Evolutionary conservation across 2,888 invertebrate genomes (phyloP), one percentile per base, ranked within the genome.

Genomic region (Epinotia bilunana): DNA sequence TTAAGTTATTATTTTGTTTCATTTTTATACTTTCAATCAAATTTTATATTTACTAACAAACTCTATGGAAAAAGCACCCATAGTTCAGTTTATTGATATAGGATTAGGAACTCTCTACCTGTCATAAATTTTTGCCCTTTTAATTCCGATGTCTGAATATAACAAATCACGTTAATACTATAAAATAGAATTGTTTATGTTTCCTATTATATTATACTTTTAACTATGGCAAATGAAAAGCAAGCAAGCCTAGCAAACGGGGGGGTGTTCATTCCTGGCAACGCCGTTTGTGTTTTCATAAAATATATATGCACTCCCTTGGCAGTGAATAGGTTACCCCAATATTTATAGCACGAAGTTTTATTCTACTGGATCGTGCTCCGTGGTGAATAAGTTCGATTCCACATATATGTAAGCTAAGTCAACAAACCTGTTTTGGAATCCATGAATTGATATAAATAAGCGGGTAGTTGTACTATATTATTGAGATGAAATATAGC

Each of bases 361-460:
- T n/a, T 16, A 33, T 28, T 4, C n/a, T 9, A n/a, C 16, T 33
- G 23, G 23, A 58, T 20, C 20, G 58, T 16, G 39, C 18, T 43
- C 13, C 39, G 23, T 64, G 23, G 49, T 16, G 23, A 64, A 49
- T 20, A 28, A 28, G 49, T 23, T 49, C 16, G 16, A 23, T 13
- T 16, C 49, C 5, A 20, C 13, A 49, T 13, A 20, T 20, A 20
- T 46, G 23, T 46, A n/a, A 18, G 9, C 46, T 46, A 46, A 63
- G 20, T 20, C 23, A 23, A 46, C 20, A 46, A 23, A 46, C 20
- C 20, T 20, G 23, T 23, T 64, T n/a, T n/a, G 64, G 9, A 23
- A 64, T 64, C 63, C 9, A 49, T 46, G 23, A 20, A 49, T 64
- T 64, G 16, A 16, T 64, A 16, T 64, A 46, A 18, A 18, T 43